Percentiles rank a stretch among this genome's conserved stretches.
Evolutionary conservation across 2,113 vertebrate species (phyloP).

Genomic region (Protobothrops mucrosquamatus): DNA sequence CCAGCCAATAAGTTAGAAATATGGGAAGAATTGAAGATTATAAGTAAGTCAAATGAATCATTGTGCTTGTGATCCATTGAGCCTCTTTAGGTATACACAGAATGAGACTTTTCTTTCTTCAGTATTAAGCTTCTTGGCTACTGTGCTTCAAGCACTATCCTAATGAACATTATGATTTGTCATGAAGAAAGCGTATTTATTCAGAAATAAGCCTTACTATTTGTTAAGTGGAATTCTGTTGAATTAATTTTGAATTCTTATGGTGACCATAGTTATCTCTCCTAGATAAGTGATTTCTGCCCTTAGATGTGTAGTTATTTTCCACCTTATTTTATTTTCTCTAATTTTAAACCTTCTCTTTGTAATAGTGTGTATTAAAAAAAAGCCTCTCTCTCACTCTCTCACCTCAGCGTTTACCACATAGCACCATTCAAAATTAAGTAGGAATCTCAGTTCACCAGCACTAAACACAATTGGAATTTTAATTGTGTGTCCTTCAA

Average conservation of each 20-base stretch:
- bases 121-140: background rate
- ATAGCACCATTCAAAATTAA: background rate
- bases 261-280: background rate
- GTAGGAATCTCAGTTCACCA: background rate
- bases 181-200: background rate
- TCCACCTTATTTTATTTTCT: background rate
- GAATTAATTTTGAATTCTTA: background rate
- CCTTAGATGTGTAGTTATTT: background rate
- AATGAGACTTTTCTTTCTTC: background rate
- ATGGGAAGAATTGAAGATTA: slow-evolving; percentile 97
- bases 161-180: background rate
- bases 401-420: background rate
- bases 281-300: background rate
- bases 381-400: background rate
- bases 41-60: slow-evolving; percentile 83
- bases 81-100: background rate
- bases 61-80: background rate
- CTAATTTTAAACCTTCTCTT: background rate
- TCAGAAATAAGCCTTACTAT: background rate
- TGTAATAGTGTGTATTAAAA: background rate
- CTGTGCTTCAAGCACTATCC: too few species aligned
- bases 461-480: background rate
- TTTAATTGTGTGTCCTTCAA: background rate
- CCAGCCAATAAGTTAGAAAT: slow-evolving; percentile 95
- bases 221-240: background rate